phyloP scores from a whole-genome alignment of 2,888 invertebrate genomes.

The Schizaphis graminum region DNA sequence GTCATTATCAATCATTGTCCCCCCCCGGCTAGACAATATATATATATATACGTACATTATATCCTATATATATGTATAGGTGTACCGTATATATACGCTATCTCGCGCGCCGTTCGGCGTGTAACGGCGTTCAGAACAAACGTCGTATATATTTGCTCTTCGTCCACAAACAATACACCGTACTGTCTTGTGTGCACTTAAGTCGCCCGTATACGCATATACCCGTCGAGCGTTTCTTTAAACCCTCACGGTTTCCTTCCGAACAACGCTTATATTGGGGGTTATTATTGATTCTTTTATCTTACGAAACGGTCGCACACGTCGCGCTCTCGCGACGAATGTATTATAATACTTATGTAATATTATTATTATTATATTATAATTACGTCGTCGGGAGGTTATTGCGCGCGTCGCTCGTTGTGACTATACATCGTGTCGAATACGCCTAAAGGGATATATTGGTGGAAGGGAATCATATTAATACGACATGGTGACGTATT shows the following conservation, averaged over 20 bases:
- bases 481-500: background rate
- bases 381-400: background rate
- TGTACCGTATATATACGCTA: background rate
- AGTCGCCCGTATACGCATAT: background rate
- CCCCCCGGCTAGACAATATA: background rate
- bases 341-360: background rate
- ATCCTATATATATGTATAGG: background rate
- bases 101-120: background rate
- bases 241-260: background rate
- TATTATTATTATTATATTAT: background rate
- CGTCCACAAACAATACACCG: background rate
- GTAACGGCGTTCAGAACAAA: constrained; percentile 7
- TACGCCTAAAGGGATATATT: background rate
- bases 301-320: background rate
- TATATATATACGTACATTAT: background rate
- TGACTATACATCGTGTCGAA: background rate
- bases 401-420: background rate
- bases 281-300: background rate
- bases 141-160: background rate
- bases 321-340: background rate
- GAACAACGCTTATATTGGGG: background rate
- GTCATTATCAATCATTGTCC: constrained; percentile 42
- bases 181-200: background rate
- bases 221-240: background rate
- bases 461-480: background rate